Base-by-base conservation (phyloP, 2,797 vertebrate species). In the Micropoecilia bifurca region DNA sequence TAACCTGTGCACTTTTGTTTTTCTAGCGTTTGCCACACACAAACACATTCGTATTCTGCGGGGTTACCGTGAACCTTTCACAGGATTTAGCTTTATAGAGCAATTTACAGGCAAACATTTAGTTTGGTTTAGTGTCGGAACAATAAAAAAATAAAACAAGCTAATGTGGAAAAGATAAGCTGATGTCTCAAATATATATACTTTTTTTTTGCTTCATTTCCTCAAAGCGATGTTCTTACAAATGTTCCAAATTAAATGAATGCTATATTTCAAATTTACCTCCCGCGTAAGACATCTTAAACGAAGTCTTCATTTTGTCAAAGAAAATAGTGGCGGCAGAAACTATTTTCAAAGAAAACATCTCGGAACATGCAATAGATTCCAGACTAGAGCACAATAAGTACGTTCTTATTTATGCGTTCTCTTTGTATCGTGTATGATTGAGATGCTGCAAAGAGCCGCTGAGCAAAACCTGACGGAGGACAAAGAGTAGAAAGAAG, bases 1-100 rank as follows among this genome's bases (percentile, higher is more conserved):
- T 55, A 89, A 93, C 91, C 20, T 4, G 63, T 25, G 2, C 1
- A 14, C 47, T 28, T 88, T 80, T 85, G 76, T 87, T 90, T 53
- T 89, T 88, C 74, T 66, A 83, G 76, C 80, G 81, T 84, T 82
- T 22, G 75, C 79, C 80, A 75, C 39, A 76, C 30, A 77, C 53
- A 41, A 47, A 78, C 73, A 55, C 68, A 47, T n/a, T 71, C 69
- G 47, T 45, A 83, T 39, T 74, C 73, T 36, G 28, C 53, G 16
- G 41, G 36, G 78, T 74, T 53, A 48, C 50, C 7, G 4, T 63
- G 16, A 63, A 47, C 46, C 50, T 57, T 33, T 53, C 41, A 36
- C 43, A 71, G n/a, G 14, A 47, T 47, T 22, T 47, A 6, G 7
- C 25, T 25, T 28, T 13, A 13, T 13, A 7, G 20, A 68, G 36